Percentiles rank a stretch among this genome's conserved stretches.
Conservation (phyloP, 1,140 invertebrate genomes). For the Oscheius sp. region DNA sequence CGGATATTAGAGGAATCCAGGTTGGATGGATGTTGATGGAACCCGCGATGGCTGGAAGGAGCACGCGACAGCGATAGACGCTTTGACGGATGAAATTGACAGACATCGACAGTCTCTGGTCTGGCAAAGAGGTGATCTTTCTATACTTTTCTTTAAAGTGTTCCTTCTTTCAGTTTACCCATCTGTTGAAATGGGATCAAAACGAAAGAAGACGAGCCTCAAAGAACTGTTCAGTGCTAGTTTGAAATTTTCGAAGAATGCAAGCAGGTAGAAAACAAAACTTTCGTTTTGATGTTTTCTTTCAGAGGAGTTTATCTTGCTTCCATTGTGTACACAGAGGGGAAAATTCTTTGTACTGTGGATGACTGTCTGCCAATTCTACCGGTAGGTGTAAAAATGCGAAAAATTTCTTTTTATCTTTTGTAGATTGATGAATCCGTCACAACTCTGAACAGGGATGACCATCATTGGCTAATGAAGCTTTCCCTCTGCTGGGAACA, state of each 20-base stretch:
- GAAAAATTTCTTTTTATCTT: background rate
- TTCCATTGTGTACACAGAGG: slow-evolving; percentile 86
- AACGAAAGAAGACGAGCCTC: slow-evolving; percentile 79
- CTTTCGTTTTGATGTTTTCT: background rate
- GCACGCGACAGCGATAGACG: slow-evolving; percentile 71
- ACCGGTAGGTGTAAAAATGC: background rate
- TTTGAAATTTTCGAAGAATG: slow-evolving; percentile 88
- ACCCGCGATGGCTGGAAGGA: slow-evolving; percentile 54
- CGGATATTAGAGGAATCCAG: background rate
- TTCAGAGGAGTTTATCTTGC: slow-evolving; percentile 84
- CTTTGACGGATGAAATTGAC: slow-evolving; percentile 84
- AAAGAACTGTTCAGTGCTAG: slow-evolving; percentile 88
- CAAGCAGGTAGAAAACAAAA: slow-evolving; percentile 71
- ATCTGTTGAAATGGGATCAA: slow-evolving; percentile 19
- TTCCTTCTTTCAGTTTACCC: slow-evolving; percentile 27
- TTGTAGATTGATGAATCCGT: slow-evolving; percentile 29
- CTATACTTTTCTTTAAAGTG: slow-evolving; percentile 52
- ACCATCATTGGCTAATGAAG: slow-evolving; percentile 97
- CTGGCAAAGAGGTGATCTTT: slow-evolving; percentile 56
- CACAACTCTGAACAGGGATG: slow-evolving; percentile 87
- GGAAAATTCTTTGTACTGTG: slow-evolving; percentile 88
- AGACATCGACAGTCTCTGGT: slow-evolving; percentile 63
- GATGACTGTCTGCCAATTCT: slow-evolving; percentile 88
- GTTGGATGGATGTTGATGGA: slow-evolving; percentile 26
- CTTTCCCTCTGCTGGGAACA: slow-evolving; percentile 85